Evolutionary conservation across 2,888 invertebrate genomes (phyloP).

Genomic region (Helleia helle): DNA sequence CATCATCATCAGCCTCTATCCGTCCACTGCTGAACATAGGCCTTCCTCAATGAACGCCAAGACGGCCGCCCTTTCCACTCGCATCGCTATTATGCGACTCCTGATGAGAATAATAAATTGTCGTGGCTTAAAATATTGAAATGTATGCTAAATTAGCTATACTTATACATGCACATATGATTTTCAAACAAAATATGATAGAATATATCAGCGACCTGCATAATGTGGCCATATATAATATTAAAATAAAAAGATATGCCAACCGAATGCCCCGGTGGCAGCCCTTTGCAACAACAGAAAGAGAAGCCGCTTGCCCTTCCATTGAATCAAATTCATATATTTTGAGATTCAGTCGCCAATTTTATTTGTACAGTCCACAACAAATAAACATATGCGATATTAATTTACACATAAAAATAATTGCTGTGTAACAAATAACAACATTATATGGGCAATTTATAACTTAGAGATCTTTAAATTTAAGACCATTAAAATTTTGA

Average conservation of each 20-base stretch:
- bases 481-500: too few relatives aligned
- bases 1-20: too few relatives aligned
- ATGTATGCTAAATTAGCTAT: conserved; percentile 6
- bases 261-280: conserved; percentile 61
- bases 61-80: too few relatives aligned
- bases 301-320: conserved; percentile 70
- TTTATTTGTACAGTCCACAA: conserved; percentile 54
- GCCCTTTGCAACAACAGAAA: conserved; percentile 66
- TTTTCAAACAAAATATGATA: conserved; percentile 42
- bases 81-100: background rate
- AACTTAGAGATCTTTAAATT: too few relatives aligned
- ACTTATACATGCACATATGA: conserved; percentile 8
- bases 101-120: background rate
- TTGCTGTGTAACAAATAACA: too few relatives aligned
- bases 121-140: background rate
- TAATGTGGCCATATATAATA: conserved; percentile 54
- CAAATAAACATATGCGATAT: background rate
- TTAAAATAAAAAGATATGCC: conserved; percentile 49
- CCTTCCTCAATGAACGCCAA: too few relatives aligned
- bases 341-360: conserved; percentile 75
- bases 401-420: too few relatives aligned
- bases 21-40: too few relatives aligned
- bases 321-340: conserved; percentile 75
- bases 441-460: too few relatives aligned
- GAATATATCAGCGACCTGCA: conserved; percentile 44